These are phyloP conservation scores for Acipenser oxyrinchus DNA, from an alignment of 2,797 vertebrate species.

Conservation along the genomic window DNA sequence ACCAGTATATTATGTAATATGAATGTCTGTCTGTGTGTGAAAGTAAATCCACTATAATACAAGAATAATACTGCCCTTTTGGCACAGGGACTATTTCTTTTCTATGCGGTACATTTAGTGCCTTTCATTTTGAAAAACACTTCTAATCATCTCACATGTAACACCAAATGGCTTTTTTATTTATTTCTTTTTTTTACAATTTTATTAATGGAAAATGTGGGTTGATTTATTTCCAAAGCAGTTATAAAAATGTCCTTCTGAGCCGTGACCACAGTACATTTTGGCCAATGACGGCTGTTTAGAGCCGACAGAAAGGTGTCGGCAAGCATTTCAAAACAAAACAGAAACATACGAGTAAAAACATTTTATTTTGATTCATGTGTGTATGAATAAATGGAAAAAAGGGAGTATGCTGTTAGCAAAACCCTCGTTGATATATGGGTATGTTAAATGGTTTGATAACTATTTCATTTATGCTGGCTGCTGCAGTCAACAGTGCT, in stretches of 20 bases:
- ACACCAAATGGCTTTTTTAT: neutral
- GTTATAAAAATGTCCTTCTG: conserved; percentile 37
- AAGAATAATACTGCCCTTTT: too few relatives aligned
- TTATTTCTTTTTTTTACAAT: conserved; percentile 44
- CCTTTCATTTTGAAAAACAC: too few relatives aligned
- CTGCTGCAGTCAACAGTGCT: neutral
- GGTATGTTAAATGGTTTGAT: neutral
- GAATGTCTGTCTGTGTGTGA: too few relatives aligned
- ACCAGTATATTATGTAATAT: too few relatives aligned
- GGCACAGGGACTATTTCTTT: too few relatives aligned
- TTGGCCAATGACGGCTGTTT: conserved; percentile 27
- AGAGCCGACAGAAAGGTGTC: conserved; percentile 5
- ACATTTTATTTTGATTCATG: neutral
- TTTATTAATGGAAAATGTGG: conserved; percentile 61
- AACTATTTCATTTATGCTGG: neutral
- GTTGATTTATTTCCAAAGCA: conserved; percentile 46
- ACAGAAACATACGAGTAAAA: conserved; percentile 6
- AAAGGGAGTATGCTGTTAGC: neutral
- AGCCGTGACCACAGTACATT: conserved; percentile 37
- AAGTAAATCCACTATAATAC: too few relatives aligned
- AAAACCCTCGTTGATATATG: neutral
- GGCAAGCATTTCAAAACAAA: neutral
- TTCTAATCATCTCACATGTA: too few relatives aligned
- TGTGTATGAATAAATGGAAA: conserved; percentile 2
- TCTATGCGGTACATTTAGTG: too few relatives aligned